Percentiles rank a stretch among this genome's conserved stretches.
phyloP scores from a whole-genome alignment of 2,888 invertebrate species.

The Ditula angustiorana region DNA sequence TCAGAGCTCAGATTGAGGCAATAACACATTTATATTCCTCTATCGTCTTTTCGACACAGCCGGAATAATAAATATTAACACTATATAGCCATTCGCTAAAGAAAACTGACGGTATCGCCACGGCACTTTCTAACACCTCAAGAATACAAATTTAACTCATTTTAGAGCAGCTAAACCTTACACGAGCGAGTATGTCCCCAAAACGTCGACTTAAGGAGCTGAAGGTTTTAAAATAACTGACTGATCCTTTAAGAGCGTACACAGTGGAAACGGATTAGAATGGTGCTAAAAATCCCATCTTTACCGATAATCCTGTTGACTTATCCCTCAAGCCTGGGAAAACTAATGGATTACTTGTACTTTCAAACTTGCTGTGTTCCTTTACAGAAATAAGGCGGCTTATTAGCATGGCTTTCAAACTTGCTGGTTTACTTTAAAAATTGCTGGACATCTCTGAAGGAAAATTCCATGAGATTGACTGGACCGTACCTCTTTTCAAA shows the following conservation, averaged over 20 bases:
- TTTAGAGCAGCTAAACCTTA: slow-evolving; percentile 36
- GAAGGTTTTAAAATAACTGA: slow-evolving; percentile 22
- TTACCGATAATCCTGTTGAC: slow-evolving; percentile 29
- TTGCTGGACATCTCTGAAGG: background rate
- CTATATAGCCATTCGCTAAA: slow-evolving; percentile 70
- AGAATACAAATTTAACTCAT: slow-evolving; percentile 65
- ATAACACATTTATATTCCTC: slow-evolving; percentile 59
- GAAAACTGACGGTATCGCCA: slow-evolving; percentile 74
- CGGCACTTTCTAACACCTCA: slow-evolving; percentile 62
- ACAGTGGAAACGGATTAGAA: slow-evolving; percentile 25
- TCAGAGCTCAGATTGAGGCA: slow-evolving; percentile 64
- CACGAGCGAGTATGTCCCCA: background rate
- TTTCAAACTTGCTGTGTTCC: slow-evolving; percentile 10
- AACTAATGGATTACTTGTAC: slow-evolving; percentile 26
- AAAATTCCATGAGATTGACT: slow-evolving; percentile 4
- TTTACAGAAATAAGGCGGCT: background rate
- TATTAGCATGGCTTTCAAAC: background rate
- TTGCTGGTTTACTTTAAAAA: background rate
- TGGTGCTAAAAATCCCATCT: slow-evolving; percentile 22
- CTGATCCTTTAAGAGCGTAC: slow-evolving; percentile 28
- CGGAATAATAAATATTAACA: slow-evolving; percentile 78
- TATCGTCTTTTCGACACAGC: slow-evolving; percentile 65
- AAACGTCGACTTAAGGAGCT: background rate
- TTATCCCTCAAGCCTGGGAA: slow-evolving; percentile 11
- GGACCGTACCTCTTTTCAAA: background rate